A percentile compares a stretch with the other conserved stretches of the same genome.
Conservation (phyloP, 2,888 invertebrate genomes). For the Tryphoninae sp. region DNA sequence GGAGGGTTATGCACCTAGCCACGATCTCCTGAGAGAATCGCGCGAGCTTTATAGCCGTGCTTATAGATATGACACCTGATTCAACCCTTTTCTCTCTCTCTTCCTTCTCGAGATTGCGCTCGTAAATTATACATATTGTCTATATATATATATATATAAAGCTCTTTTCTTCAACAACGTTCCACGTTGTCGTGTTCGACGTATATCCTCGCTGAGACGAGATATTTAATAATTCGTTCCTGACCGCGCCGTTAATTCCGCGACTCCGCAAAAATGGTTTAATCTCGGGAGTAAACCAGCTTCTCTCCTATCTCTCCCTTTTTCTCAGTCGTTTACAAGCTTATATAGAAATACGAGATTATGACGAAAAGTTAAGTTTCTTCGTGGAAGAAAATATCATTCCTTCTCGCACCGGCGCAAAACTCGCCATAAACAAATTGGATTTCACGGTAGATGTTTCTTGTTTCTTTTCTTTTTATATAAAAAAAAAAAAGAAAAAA, state of each 20-base stretch:
- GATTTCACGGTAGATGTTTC: not conserved
- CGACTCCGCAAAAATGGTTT: constrained; percentile 1
- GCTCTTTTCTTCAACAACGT: not conserved
- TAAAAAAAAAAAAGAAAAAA: no score
- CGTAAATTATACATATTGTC: constrained; percentile 30
- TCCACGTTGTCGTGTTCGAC: constrained; percentile 4
- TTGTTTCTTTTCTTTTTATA: not conserved
- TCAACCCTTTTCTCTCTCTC: not conserved
- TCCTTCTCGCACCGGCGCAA: not conserved
- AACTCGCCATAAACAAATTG: not conserved
- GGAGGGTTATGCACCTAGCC: constrained; percentile 41
- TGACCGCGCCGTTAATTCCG: constrained; percentile 14
- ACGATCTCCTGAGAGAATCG: constrained; percentile 6
- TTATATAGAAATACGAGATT: constrained; percentile 13
- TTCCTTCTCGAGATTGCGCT: constrained; percentile 14
- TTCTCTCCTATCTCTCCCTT: not conserved
- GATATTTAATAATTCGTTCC: constrained; percentile 20
- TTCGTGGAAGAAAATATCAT: constrained; percentile 3
- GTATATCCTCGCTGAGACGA: not conserved
- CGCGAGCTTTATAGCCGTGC: not conserved
- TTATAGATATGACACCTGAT: constrained; percentile 39
- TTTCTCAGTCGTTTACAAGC: constrained; percentile 19
- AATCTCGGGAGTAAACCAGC: constrained; percentile 13
- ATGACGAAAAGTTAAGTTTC: constrained; percentile 45
- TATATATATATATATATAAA: not conserved